These are phyloP conservation scores for Turritopsis dohrnii DNA, from an alignment of 30 jellyfish, hydroid and myxozoan genomes.

Conservation along the genomic window DNA sequence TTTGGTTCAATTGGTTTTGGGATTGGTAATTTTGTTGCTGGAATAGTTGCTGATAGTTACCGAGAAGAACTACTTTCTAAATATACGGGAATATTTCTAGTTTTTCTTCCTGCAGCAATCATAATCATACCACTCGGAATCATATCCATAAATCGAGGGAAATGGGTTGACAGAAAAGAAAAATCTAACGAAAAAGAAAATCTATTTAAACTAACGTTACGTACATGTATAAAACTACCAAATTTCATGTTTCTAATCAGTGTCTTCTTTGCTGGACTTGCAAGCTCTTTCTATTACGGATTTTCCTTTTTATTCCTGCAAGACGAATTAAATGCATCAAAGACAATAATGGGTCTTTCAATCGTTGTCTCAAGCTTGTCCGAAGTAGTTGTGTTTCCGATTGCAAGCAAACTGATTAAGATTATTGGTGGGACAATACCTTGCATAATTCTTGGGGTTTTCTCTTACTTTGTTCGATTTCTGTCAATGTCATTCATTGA, in stretches of 20 bases:
- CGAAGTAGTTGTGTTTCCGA: conserved; percentile 61
- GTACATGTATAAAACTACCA: conserved; percentile 34
- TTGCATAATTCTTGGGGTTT: too few relatives aligned
- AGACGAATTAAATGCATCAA: conserved; percentile 26
- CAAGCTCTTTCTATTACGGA: conserved; percentile 44
- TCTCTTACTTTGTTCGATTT: conserved; percentile 52
- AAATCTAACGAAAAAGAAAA: not conserved
- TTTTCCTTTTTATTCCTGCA: conserved; percentile 46
- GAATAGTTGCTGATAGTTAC: not conserved
- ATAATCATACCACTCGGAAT: not conserved
- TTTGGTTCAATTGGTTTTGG: too few relatives aligned
- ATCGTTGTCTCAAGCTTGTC: conserved; percentile 58
- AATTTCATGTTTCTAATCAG: conserved; percentile 51
- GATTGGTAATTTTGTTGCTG: not conserved
- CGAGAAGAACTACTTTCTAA: not conserved
- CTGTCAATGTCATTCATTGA: conserved; percentile 38
- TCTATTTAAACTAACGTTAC: not conserved
- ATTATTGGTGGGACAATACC: conserved; percentile 35
- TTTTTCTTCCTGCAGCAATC: not conserved
- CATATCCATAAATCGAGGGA: not conserved
- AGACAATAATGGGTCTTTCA: conserved; percentile 54
- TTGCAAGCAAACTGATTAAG: conserved; percentile 33
- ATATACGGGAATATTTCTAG: not conserved
- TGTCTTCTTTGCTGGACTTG: conserved; percentile 46
- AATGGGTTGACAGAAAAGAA: not conserved